A percentile compares a stretch with the other conserved stretches of the same genome.
Conservation (phyloP, 2,113 vertebrate species). For the Turdus rufiventris region DNA sequence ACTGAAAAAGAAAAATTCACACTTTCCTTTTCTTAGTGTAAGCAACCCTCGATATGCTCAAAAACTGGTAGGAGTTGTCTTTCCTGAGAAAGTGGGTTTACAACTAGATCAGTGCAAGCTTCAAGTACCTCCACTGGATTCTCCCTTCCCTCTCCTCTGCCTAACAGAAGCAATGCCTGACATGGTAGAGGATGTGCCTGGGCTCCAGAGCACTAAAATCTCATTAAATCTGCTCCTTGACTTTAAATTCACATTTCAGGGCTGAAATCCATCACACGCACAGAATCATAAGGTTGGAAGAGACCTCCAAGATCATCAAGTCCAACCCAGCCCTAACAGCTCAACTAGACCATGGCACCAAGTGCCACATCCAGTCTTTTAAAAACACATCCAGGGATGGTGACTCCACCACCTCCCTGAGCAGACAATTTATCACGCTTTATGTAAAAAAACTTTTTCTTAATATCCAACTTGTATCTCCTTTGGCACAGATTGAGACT, state of each 20-base stretch:
- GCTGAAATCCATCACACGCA: not conserved
- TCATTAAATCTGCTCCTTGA: not conserved
- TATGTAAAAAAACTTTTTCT: no score
- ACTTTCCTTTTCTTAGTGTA: not conserved
- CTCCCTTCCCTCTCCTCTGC: not conserved
- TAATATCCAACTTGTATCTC: no score
- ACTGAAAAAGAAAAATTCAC: not conserved
- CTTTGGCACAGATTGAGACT: no score
- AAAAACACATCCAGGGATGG: no score
- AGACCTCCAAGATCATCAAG: no score
- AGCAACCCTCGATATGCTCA: not conserved
- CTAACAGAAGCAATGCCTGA: not conserved
- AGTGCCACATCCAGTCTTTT: no score
- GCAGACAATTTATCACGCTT: no score
- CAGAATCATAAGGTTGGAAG: no score
- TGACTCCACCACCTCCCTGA: no score
- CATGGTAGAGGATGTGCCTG: accelerated
- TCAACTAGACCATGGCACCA: no score
- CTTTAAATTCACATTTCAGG: not conserved
- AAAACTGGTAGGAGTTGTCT: not conserved
- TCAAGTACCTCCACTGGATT: not conserved
- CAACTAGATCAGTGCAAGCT: not conserved
- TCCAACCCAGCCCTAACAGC: no score
- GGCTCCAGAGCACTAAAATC: not conserved
- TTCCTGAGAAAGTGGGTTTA: not conserved